phyloP scores from a whole-genome alignment of 2,113 vertebrate genomes.

The Thymallus thymallus region DNA sequence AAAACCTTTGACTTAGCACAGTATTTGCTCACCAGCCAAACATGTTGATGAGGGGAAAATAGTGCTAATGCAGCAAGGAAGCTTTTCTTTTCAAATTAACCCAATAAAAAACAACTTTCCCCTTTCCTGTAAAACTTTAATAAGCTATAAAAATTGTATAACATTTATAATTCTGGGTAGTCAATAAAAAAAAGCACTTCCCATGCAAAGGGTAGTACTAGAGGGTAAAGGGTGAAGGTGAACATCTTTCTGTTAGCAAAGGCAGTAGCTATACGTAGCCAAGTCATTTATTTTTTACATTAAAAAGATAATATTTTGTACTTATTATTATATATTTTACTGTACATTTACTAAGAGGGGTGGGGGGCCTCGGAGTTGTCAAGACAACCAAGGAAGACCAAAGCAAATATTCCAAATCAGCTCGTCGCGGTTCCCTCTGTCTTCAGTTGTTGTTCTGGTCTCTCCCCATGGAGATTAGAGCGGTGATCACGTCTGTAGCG shows the following conservation, averaged over 20 bases:
- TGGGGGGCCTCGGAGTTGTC: too few species aligned
- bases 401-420: too few species aligned
- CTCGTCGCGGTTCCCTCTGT: too few species aligned
- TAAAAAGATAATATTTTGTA: background rate
- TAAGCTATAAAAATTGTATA: conserved; percentile 34
- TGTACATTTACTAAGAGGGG: too few species aligned
- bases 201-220: background rate
- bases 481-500: too few species aligned
- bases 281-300: too few species aligned
- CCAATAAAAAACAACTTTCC: conserved; percentile 67
- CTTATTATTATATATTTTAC: too few species aligned
- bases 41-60: conserved; percentile 72
- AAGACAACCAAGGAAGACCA: too few species aligned
- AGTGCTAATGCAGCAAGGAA: conserved; percentile 73
- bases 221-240: too few species aligned
- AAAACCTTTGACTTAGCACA: conserved; percentile 59
- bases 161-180: conserved; percentile 33
- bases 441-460: too few species aligned
- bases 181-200: conserved; percentile 40
- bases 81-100: conserved; percentile 73
- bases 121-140: conserved; percentile 44
- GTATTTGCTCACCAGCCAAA: conserved; percentile 48
- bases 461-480: too few species aligned
- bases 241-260: conserved; percentile 10
- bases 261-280: too few species aligned